These are phyloP conservation scores for Calcarius ornatus DNA, from an alignment of 2,113 vertebrate species.

Conservation along the genomic window DNA sequence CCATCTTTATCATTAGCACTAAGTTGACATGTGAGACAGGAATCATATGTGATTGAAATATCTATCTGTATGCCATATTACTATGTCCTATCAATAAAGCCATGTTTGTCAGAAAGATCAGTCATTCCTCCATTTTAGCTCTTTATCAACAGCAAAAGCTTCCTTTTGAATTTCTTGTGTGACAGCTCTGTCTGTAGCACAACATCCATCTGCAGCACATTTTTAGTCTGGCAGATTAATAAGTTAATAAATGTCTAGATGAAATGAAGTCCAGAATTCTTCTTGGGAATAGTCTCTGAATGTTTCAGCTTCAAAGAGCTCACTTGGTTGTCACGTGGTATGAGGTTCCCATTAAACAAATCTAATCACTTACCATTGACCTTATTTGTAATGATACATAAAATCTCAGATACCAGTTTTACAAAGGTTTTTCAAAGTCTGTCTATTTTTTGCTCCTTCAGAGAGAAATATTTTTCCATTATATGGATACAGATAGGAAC, in stretches of 20 bases:
- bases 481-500: background rate
- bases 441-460: background rate
- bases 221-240: constrained; percentile 12
- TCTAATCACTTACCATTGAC: background rate
- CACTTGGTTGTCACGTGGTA: background rate
- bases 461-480: background rate
- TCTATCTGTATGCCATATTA: background rate
- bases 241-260: constrained; percentile 21
- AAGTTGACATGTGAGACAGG: background rate
- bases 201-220: background rate
- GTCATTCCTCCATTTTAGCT: background rate
- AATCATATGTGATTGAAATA: constrained; percentile 33
- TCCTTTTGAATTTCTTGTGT: background rate
- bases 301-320: background rate
- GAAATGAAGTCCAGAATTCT: constrained; percentile 16
- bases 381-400: background rate
- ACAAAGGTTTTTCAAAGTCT: background rate
- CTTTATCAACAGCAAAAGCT: background rate
- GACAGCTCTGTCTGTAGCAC: background rate
- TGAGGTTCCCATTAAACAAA: background rate
- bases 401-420: background rate
- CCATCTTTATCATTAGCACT: background rate
- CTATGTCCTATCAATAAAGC: constrained; percentile 11
- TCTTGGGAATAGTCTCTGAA: background rate
- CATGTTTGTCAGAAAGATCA: background rate